Percentiles rank a stretch among this genome's conserved stretches.
phyloP scores from a whole-genome alignment of 2,797 vertebrate genomes.

The Takifugu ocellatus region DNA sequence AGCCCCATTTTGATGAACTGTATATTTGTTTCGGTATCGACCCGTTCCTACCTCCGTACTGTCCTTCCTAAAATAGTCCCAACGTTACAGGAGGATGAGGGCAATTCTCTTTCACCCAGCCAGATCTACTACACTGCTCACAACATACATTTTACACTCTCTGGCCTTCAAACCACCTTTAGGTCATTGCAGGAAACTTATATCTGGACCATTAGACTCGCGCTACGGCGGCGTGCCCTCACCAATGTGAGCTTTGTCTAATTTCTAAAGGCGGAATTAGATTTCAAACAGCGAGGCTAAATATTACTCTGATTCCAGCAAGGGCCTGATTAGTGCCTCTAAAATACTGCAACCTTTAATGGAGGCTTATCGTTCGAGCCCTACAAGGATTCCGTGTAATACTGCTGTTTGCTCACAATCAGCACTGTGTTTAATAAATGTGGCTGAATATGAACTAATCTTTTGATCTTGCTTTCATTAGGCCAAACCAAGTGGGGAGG shows the following conservation, averaged over 20 bases:
- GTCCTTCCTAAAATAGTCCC: conserved; percentile 57
- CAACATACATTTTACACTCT: conserved; percentile 43
- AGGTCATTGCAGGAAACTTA: conserved; percentile 28
- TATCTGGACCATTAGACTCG: conserved; percentile 36
- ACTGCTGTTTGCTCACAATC: conserved; percentile 63
- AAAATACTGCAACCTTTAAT: conserved; percentile 43
- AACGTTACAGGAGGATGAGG: conserved; percentile 29
- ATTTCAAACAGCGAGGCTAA: conserved; percentile 51
- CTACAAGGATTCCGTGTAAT: conserved; percentile 52
- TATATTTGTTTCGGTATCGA: conserved; percentile 35
- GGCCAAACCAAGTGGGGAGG: conserved; percentile 53
- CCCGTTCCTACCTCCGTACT: conserved; percentile 25
- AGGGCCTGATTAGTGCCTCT: conserved; percentile 39
- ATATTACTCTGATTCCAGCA: conserved; percentile 45
- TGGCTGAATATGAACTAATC: conserved; percentile 69
- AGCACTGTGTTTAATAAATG: conserved; percentile 68
- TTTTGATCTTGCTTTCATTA: conserved; percentile 75
- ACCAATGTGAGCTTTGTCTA: conserved; percentile 13
- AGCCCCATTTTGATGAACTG: conserved; percentile 39
- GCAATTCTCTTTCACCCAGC: conserved; percentile 20
- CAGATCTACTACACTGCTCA: conserved; percentile 23
- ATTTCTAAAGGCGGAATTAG: conserved; percentile 45
- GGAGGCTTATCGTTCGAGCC: conserved; percentile 49
- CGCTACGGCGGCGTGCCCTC: conserved; percentile 7
- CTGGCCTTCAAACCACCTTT: conserved; percentile 38